These are phyloP conservation scores for Nysson spinosus DNA, from an alignment of 2,888 invertebrate genomes.

Conservation along the genomic window DNA sequence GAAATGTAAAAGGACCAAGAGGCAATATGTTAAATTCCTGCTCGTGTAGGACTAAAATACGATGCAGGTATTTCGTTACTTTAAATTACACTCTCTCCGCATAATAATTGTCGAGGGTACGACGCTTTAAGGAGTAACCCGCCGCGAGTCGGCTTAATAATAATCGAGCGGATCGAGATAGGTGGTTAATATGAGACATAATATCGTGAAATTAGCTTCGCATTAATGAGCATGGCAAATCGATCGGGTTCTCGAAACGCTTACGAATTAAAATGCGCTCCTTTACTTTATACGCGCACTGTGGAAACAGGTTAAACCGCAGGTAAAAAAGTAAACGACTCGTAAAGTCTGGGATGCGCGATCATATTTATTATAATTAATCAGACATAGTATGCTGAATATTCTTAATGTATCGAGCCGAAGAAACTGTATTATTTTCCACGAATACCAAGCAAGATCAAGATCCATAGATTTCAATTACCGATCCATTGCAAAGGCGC, in stretches of 20 bases:
- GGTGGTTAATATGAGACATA: conserved; percentile 46
- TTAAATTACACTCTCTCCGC: conserved; percentile 42
- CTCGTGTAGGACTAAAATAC: conserved; percentile 31
- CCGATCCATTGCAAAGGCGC: conserved; percentile 63
- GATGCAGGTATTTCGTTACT: conserved; percentile 41
- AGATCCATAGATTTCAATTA: conserved; percentile 46
- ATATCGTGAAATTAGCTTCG: conserved; percentile 52
- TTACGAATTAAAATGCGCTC: neutral
- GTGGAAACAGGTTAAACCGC: neutral
- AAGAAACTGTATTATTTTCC: no score
- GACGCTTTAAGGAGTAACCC: conserved; percentile 36
- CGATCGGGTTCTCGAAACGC: conserved; percentile 8
- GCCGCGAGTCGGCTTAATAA: conserved; percentile 35
- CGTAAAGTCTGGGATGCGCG: no score
- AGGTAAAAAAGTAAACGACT: neutral
- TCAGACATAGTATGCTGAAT: no score
- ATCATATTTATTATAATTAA: no score
- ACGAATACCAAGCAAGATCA: conserved; percentile 15
- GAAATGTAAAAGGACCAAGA: no score
- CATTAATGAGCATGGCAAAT: conserved; percentile 45
- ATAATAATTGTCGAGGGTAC: conserved; percentile 34
- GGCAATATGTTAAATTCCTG: conserved; percentile 40
- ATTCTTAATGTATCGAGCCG: no score
- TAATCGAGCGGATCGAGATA: conserved; percentile 25
- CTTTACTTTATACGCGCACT: neutral